These are phyloP conservation scores for Ceratosolen solmsi DNA, from an alignment of 1,140 invertebrate species.

Conservation along the genomic window DNA sequence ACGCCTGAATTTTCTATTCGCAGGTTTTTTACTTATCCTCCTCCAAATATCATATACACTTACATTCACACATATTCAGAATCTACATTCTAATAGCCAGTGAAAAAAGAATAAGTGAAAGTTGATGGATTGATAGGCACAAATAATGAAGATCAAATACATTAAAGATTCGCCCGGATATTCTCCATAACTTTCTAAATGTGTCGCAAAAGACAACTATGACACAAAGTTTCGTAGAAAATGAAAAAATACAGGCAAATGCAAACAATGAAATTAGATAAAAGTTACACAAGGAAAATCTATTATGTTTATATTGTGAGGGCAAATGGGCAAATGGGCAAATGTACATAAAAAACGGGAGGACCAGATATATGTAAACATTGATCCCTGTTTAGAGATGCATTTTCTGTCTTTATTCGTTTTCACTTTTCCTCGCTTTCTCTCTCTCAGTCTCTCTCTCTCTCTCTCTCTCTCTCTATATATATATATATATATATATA, in stretches of 20 bases:
- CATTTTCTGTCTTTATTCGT: not conserved
- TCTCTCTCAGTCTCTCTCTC: slow-evolving; percentile 20
- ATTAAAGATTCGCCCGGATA: too few species aligned
- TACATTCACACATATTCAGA: too few species aligned
- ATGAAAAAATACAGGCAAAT: not conserved
- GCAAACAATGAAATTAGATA: not conserved
- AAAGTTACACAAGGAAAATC: too few species aligned
- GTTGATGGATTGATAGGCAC: too few species aligned
- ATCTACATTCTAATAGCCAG: not conserved
- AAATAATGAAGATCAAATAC: too few species aligned
- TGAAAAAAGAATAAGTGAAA: not conserved
- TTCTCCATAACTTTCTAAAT: too few species aligned
- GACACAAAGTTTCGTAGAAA: too few species aligned
- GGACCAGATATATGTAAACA: not conserved
- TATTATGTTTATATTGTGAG: too few species aligned
- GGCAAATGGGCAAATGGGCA: not conserved
- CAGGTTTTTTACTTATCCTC: too few species aligned
- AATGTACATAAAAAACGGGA: not conserved
- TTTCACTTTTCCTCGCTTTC: not conserved
- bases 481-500: not conserved
- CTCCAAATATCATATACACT: too few species aligned
- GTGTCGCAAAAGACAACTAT: too few species aligned
- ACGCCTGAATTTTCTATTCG: slow-evolving; percentile 10
- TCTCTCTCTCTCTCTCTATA: not conserved
- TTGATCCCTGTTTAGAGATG: not conserved